Evolutionary conservation across 2,888 invertebrate species (phyloP).

Genomic region (Pyrocoelia pectoralis): DNA sequence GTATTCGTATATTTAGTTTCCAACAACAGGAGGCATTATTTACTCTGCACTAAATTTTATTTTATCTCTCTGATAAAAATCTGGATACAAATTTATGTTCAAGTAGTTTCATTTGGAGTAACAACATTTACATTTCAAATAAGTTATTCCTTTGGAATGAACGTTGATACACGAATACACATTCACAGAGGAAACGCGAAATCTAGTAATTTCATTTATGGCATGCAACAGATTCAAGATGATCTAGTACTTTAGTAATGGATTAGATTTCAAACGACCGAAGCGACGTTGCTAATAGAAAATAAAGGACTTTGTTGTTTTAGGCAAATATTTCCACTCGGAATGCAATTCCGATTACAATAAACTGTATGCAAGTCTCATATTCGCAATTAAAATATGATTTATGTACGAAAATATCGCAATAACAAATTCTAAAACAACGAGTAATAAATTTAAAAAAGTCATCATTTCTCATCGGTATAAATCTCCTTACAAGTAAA

Average conservation of each 20-base stretch:
- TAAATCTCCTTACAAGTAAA: too few species aligned
- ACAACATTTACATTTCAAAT: conserved; percentile 7
- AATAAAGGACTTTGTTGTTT: neutral
- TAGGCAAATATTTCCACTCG: neutral
- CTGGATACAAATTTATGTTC: neutral
- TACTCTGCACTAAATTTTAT: neutral
- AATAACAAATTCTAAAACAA: too few species aligned
- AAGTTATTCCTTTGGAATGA: neutral
- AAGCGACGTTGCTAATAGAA: neutral
- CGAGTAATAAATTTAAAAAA: too few species aligned
- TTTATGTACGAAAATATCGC: too few species aligned
- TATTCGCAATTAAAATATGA: too few species aligned
- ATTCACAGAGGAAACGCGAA: conserved; percentile 8
- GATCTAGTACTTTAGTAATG: conserved; percentile 13
- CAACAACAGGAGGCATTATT: neutral
- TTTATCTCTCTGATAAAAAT: conserved; percentile 4
- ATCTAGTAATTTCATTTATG: conserved; percentile 17
- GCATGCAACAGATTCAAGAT: conserved; percentile 14
- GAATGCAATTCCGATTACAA: neutral
- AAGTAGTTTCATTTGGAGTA: neutral
- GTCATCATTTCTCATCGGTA: too few species aligned
- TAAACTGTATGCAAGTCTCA: too few species aligned
- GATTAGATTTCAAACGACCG: conserved; percentile 11
- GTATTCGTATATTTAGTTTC: neutral
- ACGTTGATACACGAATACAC: conserved; percentile 7